phyloP scores from a whole-genome alignment of 1,140 invertebrate species.

The Drosophila nebulosa region DNA sequence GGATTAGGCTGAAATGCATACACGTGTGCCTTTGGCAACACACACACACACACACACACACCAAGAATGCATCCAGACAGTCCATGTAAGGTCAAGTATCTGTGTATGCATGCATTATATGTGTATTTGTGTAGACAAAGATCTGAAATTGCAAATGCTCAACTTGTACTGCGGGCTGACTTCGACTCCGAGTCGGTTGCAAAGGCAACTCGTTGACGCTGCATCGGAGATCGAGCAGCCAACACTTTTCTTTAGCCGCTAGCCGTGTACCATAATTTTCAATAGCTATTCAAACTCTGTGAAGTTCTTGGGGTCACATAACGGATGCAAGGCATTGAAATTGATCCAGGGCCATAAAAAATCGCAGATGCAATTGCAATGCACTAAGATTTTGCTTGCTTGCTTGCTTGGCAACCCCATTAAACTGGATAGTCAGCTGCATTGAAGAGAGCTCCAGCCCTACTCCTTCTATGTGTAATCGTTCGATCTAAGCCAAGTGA shows the following conservation, averaged over 20 bases:
- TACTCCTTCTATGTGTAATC: neutral
- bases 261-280: conserved; percentile 67
- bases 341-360: conserved; percentile 62
- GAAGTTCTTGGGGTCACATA: conserved; percentile 64
- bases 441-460: neutral
- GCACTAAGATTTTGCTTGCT: conserved; percentile 8
- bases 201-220: conserved; percentile 20
- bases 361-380: conserved; percentile 43
- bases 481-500: neutral
- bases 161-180: neutral
- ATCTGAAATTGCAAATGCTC: conserved; percentile 46
- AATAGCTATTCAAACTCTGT: conserved; percentile 68
- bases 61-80: conserved; percentile 6
- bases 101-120: conserved; percentile 24
- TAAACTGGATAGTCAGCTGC: conserved; percentile 33
- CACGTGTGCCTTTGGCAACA: neutral
- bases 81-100: conserved; percentile 41
- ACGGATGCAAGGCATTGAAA: conserved; percentile 65
- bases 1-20: neutral
- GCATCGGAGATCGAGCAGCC: conserved; percentile 52
- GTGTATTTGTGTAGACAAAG: conserved; percentile 43
- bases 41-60: neutral
- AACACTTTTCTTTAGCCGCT: conserved; percentile 61
- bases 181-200: neutral
- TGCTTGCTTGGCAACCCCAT: conserved; percentile 18